Percentiles rank a stretch among this genome's conserved stretches.
Evolutionary conservation across 2,113 vertebrate genomes (phyloP).

Genomic region (Desmodus rotundus): DNA sequence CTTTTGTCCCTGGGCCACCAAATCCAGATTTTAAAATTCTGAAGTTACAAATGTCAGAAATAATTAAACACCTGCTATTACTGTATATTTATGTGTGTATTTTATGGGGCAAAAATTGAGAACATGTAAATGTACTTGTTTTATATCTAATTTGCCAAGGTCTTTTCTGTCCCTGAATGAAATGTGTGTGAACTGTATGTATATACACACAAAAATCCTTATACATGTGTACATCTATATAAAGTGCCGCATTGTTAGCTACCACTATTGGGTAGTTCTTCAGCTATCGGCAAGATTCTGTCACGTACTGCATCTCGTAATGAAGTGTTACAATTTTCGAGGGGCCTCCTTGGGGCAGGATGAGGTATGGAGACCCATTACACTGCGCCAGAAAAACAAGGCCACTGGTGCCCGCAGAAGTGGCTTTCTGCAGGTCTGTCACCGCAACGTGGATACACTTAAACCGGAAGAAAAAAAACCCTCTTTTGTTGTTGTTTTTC

Average conservation of each 20-base stretch:
- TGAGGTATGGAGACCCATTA: background rate
- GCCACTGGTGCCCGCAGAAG: background rate
- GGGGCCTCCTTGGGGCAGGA: background rate
- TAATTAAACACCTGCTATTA: slow-evolving; percentile 56
- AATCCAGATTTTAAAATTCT: slow-evolving; percentile 65
- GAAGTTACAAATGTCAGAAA: slow-evolving; percentile 74
- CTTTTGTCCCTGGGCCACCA: slow-evolving; percentile 55
- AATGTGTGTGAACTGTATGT: background rate
- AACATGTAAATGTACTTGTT: slow-evolving; percentile 42
- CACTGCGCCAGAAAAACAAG: background rate
- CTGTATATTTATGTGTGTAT: slow-evolving; percentile 57
- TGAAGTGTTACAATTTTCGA: background rate
- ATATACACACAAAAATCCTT: background rate
- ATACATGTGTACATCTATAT: background rate
- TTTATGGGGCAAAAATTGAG: slow-evolving; percentile 46
- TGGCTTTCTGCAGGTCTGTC: background rate
- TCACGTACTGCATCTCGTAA: background rate
- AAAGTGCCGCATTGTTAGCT: background rate
- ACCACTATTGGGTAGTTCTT: background rate
- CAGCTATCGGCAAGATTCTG: background rate
- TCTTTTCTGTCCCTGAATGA: slow-evolving; percentile 39
- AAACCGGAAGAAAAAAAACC: background rate
- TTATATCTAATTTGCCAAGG: slow-evolving; percentile 1
- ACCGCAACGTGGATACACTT: slow-evolving; percentile 16
- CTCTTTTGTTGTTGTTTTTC: background rate